A percentile compares a stretch with the other conserved stretches of the same genome.
These are phyloP conservation scores for Sinonovacula constricta DNA, from an alignment of 1,140 invertebrate species.

Conservation along the genomic window DNA sequence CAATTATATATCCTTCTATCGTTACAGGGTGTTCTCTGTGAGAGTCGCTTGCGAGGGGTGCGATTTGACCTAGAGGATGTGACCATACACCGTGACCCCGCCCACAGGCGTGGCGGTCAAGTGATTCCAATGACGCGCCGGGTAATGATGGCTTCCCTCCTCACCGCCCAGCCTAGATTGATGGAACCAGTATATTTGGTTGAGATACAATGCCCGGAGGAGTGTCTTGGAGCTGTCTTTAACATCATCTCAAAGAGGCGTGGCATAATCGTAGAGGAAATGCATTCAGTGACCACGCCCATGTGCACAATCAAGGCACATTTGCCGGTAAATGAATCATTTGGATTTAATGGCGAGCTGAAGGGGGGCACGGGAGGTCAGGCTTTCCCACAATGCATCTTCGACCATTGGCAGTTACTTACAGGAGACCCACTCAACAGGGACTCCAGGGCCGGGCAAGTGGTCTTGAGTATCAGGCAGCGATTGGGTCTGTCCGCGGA, in stretches of 20 bases:
- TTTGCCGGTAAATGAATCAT: slow-evolving; percentile 99
- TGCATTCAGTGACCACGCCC: slow-evolving; percentile 92
- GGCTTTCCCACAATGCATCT: slow-evolving; percentile 99
- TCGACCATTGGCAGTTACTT: slow-evolving; percentile 99
- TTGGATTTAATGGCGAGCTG: slow-evolving; percentile 98
- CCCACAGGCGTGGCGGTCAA: slow-evolving; percentile 99
- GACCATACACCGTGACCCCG: slow-evolving; percentile 98
- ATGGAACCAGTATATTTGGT: slow-evolving; percentile 99
- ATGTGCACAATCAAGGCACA: slow-evolving; percentile 99
- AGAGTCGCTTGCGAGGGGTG: slow-evolving; percentile 98
- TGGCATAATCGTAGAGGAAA: slow-evolving; percentile 98
- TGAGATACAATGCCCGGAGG: slow-evolving; percentile 87
- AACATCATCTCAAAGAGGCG: slow-evolving; percentile 96
- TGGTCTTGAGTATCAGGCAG: slow-evolving; percentile 97
- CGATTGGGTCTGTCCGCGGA: slow-evolving; percentile 98
- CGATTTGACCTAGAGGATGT: slow-evolving; percentile 99
- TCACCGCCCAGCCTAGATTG: slow-evolving; percentile 94
- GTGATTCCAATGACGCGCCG: slow-evolving; percentile 99
- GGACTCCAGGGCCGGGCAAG: slow-evolving; percentile 87
- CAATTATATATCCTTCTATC: too few relatives aligned
- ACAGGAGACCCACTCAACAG: slow-evolving; percentile 95
- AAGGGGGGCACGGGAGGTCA: slow-evolving; percentile 99
- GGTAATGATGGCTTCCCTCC: slow-evolving; percentile 95
- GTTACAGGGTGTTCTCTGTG: slow-evolving; percentile 93
- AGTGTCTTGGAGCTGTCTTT: slow-evolving; percentile 92